Evolutionary conservation across 2,797 vertebrate species (phyloP), one percentile per base, ranked within the genome.

Genomic region (Clamator glandarius): DNA sequence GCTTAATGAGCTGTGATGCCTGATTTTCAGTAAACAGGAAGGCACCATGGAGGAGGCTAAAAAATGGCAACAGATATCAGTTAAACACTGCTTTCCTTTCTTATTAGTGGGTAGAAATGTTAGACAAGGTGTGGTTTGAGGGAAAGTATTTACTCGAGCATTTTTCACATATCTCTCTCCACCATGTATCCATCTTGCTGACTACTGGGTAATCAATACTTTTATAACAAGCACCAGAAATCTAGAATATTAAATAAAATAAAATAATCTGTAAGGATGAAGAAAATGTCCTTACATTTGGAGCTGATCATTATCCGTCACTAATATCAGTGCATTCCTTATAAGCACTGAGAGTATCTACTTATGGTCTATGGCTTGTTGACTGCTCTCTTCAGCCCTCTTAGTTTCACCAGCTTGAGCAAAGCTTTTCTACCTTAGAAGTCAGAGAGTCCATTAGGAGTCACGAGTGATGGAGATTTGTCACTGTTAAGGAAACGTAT

Each of bases 1-100:
- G n/a, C 42, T 90, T 95, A 93, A 95, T 93, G 93, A 96, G 79
- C 92, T 96, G 87, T 81, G 41, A 46, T 89, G 79, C 72, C n/a
- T 50, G 73, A 69, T 59, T 75, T 89, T 92, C 73, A 86, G 76
- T 28, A 25, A 77, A 72, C 69, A 35, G 31, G 28, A 89, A 66
- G 15, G 31, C 21, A 69, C 23, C 12, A 41, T 33, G 15, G 59
- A 89, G 46, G 39, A 85, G 31, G 20, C 72, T 85, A 63, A 51
- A 83, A 78, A 90, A 26, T 41, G 28, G 25, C 7, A 48, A 55
- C n/a, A 68, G 36, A 42, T 8, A 8, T 1, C 24, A 66, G 21
- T 91, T 91, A 59, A 91, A 61, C 6, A 21, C 20, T 41, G 14
- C 2, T 87, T 77, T 82, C 20, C 18, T 76, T 91, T 44, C 1